Conservation (phyloP, 2,888 invertebrate species). For the Hydroisotoma schaefferi region DNA sequence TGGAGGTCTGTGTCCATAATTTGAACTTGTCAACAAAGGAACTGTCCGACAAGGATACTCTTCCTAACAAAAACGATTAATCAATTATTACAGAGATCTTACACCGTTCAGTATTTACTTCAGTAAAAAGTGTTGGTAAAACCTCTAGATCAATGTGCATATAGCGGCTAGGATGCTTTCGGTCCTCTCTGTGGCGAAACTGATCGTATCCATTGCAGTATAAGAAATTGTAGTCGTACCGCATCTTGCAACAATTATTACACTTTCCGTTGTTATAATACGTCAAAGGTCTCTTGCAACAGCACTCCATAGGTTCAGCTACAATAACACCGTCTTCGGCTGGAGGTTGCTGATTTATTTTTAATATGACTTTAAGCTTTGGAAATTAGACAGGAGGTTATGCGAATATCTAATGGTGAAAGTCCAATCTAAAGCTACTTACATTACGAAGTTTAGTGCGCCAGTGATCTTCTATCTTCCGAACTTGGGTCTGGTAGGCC, state of each 20-base stretch:
- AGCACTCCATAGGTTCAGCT: constrained; percentile 16
- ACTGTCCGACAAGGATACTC: constrained; percentile 46
- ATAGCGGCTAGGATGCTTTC: constrained; percentile 44
- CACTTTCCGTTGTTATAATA: constrained; percentile 45
- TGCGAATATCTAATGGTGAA: background rate
- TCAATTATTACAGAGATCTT: background rate
- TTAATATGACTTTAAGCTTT: too few relatives aligned
- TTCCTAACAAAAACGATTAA: constrained; percentile 30
- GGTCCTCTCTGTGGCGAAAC: constrained; percentile 38
- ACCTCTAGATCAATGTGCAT: constrained; percentile 43
- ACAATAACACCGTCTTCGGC: constrained; percentile 23
- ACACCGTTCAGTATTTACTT: background rate
- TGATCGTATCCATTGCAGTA: constrained; percentile 47
- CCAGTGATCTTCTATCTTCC: constrained; percentile 31
- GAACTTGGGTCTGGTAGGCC: constrained; percentile 27
- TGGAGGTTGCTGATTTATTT: background rate
- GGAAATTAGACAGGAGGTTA: too few relatives aligned
- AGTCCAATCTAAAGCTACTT: background rate
- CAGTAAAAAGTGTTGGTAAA: background rate
- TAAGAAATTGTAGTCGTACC: constrained; percentile 45
- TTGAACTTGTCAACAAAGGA: constrained; percentile 40
- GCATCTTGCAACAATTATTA: constrained; percentile 42
- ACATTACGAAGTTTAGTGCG: constrained; percentile 8
- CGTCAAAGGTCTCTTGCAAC: constrained; percentile 20
- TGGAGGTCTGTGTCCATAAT: constrained; percentile 44